These are phyloP conservation scores for Mamestra configurata DNA, from an alignment of 1,140 invertebrate genomes.

Conservation along the genomic window DNA sequence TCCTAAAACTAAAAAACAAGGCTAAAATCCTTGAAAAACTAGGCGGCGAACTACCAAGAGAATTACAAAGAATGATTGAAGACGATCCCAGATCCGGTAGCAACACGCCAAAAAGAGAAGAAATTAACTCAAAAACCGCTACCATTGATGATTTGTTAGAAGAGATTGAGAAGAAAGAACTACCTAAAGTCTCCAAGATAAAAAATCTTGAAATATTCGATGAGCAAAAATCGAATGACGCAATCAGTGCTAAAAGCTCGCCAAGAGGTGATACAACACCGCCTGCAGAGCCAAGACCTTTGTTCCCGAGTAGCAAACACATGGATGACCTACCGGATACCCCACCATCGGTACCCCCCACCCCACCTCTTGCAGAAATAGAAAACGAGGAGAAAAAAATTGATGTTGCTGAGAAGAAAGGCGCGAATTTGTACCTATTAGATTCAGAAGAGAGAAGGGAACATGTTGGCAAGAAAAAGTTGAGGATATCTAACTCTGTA, in stretches of 20 bases:
- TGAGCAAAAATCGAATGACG: constrained; percentile 57
- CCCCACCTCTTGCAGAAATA: constrained; percentile 65
- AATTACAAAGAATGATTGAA: constrained; percentile 78
- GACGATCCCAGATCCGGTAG: constrained; percentile 65
- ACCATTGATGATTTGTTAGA: constrained; percentile 82
- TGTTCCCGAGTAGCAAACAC: constrained; percentile 71
- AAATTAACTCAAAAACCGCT: constrained; percentile 56
- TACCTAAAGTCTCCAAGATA: constrained; percentile 72
- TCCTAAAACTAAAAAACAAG: constrained; percentile 79
- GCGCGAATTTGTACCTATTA: constrained; percentile 72
- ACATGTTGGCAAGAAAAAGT: constrained; percentile 71
- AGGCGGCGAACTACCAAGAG: constrained; percentile 78
- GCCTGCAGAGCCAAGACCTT: constrained; percentile 67
- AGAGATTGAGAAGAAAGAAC: constrained; percentile 83
- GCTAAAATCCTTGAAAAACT: constrained; percentile 81
- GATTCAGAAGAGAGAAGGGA: constrained; percentile 65
- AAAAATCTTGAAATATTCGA: constrained; percentile 62
- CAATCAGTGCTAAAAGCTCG: constrained; percentile 63
- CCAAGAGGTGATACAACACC: constrained; percentile 68
- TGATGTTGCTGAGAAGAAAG: constrained; percentile 71
- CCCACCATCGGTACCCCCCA: constrained; percentile 61
- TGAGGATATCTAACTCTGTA: constrained; percentile 80
- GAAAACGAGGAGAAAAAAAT: constrained; percentile 52
- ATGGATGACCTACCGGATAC: constrained; percentile 58
- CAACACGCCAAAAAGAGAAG: constrained; percentile 61